Percentiles rank a stretch among this genome's conserved stretches.
Conservation (phyloP, 1,140 invertebrate species). For the Nixonia krombeini region DNA sequence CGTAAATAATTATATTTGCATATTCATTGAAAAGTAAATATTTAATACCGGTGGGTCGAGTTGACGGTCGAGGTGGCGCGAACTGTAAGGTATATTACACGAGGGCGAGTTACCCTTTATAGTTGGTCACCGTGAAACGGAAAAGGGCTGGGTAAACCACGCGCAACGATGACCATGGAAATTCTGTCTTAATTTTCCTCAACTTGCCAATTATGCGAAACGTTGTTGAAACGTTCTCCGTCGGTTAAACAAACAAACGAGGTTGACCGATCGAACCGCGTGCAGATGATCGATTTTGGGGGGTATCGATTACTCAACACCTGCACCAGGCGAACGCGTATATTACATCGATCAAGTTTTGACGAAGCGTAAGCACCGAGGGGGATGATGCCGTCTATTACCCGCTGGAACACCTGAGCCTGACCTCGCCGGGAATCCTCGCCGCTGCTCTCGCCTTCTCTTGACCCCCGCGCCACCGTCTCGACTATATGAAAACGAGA, state of each 20-base stretch:
- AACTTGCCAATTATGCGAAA: slow-evolving; percentile 27
- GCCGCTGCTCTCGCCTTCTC: slow-evolving; percentile 34
- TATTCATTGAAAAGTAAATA: slow-evolving; percentile 73
- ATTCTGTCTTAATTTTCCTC: slow-evolving; percentile 66
- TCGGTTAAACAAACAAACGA: too few relatives aligned
- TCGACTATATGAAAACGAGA: slow-evolving; percentile 59
- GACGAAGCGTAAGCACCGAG: slow-evolving; percentile 40
- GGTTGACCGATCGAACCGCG: too few relatives aligned
- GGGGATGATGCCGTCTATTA: slow-evolving; percentile 60
- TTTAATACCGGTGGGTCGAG: slow-evolving; percentile 61
- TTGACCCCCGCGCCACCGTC: slow-evolving; percentile 16
- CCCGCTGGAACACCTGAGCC: slow-evolving; percentile 62
- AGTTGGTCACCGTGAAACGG: slow-evolving; percentile 50
- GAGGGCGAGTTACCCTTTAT: slow-evolving; percentile 43
- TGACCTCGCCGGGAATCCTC: slow-evolving; percentile 37
- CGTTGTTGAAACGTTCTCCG: too few relatives aligned
- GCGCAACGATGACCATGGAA: slow-evolving; percentile 41
- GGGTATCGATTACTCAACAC: neutral
- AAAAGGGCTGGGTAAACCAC: slow-evolving; percentile 61
- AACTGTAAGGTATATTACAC: slow-evolving; percentile 65
- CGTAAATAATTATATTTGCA: slow-evolving; percentile 73
- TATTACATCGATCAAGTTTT: slow-evolving; percentile 68
- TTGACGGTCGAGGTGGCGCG: slow-evolving; percentile 50
- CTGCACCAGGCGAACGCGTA: slow-evolving; percentile 31
- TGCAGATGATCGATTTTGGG: too few relatives aligned